Evolutionary conservation across 2,888 invertebrate genomes (phyloP).

Genomic region (Pteria penguin): DNA sequence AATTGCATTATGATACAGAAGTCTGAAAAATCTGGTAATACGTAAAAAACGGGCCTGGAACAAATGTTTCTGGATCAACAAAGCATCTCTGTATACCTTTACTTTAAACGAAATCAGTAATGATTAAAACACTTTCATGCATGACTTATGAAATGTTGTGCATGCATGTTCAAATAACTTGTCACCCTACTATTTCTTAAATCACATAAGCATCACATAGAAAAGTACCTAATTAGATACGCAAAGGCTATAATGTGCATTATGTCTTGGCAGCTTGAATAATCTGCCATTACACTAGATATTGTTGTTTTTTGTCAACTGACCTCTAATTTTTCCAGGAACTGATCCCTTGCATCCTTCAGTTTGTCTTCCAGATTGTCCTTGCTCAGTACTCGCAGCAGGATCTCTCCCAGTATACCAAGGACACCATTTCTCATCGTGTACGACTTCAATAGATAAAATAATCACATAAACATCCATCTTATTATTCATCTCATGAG

Average conservation of each 20-base stretch:
- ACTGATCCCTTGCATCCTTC: conserved; percentile 87
- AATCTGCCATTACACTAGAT: neutral
- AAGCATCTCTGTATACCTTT: too few species aligned
- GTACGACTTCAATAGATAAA: conserved; percentile 81
- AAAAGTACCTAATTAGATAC: neutral
- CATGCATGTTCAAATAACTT: too few species aligned
- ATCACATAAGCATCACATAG: neutral
- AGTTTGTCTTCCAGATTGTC: conserved; percentile 87
- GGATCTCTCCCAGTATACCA: conserved; percentile 89
- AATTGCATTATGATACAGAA: too few species aligned
- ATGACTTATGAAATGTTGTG: too few species aligned
- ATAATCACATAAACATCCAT: neutral
- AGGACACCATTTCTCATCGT: conserved; percentile 89
- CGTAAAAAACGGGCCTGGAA: too few species aligned
- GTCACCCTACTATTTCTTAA: too few species aligned
- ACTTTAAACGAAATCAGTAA: too few species aligned
- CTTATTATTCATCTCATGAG: too few species aligned
- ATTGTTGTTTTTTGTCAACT: too few species aligned
- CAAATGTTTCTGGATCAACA: too few species aligned
- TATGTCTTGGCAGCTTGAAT: neutral
- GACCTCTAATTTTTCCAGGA: conserved; percentile 87
- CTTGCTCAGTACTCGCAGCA: conserved; percentile 86
- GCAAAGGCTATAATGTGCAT: neutral
- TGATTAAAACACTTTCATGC: too few species aligned
- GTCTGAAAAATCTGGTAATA: too few species aligned